Evolutionary conservation across 35 echinoderm and acorn worm species (phyloP).

Genomic region (Apostichopus californicus): DNA sequence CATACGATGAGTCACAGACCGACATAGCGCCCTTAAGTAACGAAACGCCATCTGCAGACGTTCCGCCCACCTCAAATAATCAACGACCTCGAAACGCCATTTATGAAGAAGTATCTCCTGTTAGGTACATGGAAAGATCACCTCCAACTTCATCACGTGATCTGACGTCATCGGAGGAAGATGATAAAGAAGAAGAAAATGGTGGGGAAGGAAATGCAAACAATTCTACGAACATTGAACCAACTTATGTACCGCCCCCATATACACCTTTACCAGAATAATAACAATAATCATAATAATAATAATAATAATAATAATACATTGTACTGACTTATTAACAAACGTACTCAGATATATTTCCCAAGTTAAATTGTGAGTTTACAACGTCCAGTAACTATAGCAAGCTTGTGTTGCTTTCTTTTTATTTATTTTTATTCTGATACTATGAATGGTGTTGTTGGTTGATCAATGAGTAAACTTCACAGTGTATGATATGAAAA

Average conservation of each 20-base stretch:
- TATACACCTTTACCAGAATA: not conserved
- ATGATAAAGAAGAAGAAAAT: slow-evolving; percentile 6
- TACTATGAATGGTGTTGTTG: too few relatives aligned
- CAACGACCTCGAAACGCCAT: not conserved
- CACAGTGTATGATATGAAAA: too few relatives aligned
- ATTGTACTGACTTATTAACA: too few relatives aligned
- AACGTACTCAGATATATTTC: too few relatives aligned
- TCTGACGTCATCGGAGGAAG: not conserved
- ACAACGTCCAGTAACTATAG: too few relatives aligned
- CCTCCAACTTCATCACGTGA: not conserved
- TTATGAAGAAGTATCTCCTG: not conserved
- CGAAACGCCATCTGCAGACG: not conserved
- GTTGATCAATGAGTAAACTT: too few relatives aligned
- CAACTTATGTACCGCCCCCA: not conserved
- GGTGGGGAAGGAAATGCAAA: not conserved
- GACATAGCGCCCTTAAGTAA: not conserved
- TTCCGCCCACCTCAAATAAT: not conserved
- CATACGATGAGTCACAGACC: not conserved
- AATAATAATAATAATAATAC: too few relatives aligned
- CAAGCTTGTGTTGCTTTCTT: too few relatives aligned
- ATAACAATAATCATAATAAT: too few relatives aligned
- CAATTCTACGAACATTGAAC: not conserved
- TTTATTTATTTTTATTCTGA: too few relatives aligned
- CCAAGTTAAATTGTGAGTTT: too few relatives aligned
- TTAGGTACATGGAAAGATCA: not conserved